phyloP scores from a whole-genome alignment of 2,113 vertebrate species.

The Psittacara wagleri region DNA sequence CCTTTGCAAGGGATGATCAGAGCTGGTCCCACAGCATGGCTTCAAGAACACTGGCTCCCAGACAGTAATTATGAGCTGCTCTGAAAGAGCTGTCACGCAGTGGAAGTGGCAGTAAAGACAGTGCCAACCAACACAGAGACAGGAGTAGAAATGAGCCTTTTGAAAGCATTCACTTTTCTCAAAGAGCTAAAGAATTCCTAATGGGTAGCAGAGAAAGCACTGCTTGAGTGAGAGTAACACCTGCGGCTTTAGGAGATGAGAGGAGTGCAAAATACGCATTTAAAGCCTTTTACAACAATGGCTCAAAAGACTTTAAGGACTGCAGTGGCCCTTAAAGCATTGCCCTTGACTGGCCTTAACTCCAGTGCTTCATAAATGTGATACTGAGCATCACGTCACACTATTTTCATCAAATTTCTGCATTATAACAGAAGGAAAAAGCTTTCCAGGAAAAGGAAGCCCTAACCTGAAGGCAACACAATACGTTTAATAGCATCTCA shows the following conservation, averaged over 20 bases:
- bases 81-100: background rate
- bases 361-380: background rate
- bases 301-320: background rate
- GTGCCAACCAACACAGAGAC: background rate
- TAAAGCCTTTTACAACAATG: background rate
- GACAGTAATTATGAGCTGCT: background rate
- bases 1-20: background rate
- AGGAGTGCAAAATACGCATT: fast-evolving
- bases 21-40: background rate
- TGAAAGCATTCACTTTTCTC: background rate
- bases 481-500: fast-evolving
- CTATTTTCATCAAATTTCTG: background rate
- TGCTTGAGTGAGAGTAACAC: fast-evolving
- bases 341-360: background rate
- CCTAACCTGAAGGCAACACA: background rate
- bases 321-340: background rate
- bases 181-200: background rate
- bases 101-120: background rate
- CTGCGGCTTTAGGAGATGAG: background rate
- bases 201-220: background rate
- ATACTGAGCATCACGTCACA: background rate
- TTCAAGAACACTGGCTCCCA: background rate
- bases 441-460: background rate
- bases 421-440: fast-evolving
- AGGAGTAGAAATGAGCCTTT: background rate